phyloP scores from a whole-genome alignment of 2,113 vertebrate genomes.

The Brachypodius melanocephalos region DNA sequence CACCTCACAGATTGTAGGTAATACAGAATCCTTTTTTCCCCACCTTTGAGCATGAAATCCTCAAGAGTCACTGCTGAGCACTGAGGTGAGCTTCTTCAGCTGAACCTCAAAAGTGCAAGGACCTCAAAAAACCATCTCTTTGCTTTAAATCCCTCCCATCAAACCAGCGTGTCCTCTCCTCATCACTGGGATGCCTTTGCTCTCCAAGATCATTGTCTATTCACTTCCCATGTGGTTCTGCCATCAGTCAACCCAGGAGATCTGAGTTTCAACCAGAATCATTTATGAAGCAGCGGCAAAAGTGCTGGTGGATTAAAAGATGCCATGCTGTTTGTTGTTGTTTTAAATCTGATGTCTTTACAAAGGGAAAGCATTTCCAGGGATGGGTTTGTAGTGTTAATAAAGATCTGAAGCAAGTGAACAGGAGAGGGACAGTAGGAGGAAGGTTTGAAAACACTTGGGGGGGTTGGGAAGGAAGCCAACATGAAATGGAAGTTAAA shows the following conservation, averaged over 20 bases:
- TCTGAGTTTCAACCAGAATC: background rate
- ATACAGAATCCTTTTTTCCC: background rate
- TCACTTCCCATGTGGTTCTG: background rate
- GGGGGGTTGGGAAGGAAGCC: too few relatives aligned
- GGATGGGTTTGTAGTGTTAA: background rate
- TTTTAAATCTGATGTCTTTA: background rate
- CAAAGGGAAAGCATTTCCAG: background rate
- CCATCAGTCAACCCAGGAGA: background rate
- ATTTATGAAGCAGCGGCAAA: background rate
- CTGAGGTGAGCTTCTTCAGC: background rate
- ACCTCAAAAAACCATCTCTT: background rate
- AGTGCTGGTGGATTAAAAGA: background rate
- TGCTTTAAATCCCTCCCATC: background rate
- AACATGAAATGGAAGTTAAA: background rate
- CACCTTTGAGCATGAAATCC: background rate
- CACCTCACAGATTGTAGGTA: background rate
- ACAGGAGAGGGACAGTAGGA: background rate
- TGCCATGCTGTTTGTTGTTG: background rate
- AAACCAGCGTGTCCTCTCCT: background rate
- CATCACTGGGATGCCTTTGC: background rate
- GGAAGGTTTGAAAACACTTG: background rate
- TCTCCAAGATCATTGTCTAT: background rate
- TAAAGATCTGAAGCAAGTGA: constrained; percentile 3
- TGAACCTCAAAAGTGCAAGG: background rate
- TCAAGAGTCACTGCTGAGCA: background rate